phyloP scores from a whole-genome alignment of 2,113 vertebrate species.

The Myrmophylax atrothorax region DNA sequence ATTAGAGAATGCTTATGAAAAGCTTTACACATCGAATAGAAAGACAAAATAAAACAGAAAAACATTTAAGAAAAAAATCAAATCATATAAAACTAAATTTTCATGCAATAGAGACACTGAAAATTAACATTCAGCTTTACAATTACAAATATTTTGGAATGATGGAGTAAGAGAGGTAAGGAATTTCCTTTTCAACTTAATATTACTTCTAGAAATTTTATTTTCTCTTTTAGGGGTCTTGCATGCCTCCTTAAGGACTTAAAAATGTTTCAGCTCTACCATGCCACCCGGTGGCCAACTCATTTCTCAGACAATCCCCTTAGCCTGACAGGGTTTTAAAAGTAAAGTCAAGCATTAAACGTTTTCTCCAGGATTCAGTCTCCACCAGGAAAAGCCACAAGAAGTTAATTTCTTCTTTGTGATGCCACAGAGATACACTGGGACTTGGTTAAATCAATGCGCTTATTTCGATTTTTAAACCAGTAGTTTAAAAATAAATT shows the following conservation, averaged over 20 bases:
- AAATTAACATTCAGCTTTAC: background rate
- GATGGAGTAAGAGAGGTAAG: background rate
- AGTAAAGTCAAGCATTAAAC: background rate
- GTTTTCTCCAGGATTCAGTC: background rate
- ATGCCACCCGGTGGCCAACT: conserved; percentile 61
- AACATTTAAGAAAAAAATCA: conserved; percentile 15
- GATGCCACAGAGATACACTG: rapidly evolving
- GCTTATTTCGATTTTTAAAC: background rate
- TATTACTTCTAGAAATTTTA: background rate
- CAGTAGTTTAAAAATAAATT: background rate
- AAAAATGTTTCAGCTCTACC: background rate
- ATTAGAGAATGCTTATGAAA: conserved; percentile 69
- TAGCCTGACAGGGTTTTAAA: background rate
- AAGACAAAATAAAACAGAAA: conserved; percentile 65
- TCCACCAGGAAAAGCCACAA: background rate
- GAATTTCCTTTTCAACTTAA: conserved; percentile 6
- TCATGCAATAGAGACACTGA: background rate
- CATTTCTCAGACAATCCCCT: background rate
- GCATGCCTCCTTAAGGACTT: rapidly evolving
- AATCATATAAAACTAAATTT: conserved; percentile 1
- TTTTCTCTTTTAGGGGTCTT: background rate
- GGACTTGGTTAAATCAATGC: background rate
- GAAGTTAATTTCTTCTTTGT: background rate
- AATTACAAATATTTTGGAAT: background rate
- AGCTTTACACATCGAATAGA: conserved; percentile 57